Evolutionary conservation across 2,113 vertebrate species (phyloP).

Genomic region (Taxidea taxus): DNA sequence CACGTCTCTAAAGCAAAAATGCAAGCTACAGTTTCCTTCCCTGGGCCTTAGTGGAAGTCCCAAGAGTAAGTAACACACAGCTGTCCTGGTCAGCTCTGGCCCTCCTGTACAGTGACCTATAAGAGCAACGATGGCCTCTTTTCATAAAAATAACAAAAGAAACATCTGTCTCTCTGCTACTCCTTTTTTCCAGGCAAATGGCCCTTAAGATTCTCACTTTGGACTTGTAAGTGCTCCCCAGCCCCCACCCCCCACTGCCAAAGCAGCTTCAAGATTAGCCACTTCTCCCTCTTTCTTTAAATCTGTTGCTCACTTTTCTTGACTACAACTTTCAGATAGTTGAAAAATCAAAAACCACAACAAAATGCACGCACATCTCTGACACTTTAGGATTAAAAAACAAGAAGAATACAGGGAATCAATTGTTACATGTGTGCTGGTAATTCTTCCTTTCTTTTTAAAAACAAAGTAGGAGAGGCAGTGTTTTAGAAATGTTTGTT

Average conservation of each 20-base stretch:
- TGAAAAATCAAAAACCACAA: slow-evolving; percentile 3
- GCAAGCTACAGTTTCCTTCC: neutral
- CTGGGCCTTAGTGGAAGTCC: slow-evolving; percentile 32
- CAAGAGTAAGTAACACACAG: slow-evolving; percentile 50
- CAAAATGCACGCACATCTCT: neutral
- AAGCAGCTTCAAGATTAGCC: neutral
- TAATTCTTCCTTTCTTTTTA: neutral
- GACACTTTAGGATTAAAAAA: neutral
- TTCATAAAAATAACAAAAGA: slow-evolving; percentile 69
- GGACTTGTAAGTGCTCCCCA: slow-evolving; percentile 8
- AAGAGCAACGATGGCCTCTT: slow-evolving; percentile 40
- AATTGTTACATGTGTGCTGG: neutral
- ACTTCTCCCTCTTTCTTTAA: neutral
- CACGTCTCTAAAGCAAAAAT: neutral
- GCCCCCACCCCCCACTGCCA: neutral
- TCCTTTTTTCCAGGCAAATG: slow-evolving; percentile 65
- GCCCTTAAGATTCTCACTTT: slow-evolving; percentile 55
- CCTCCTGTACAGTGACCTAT: slow-evolving; percentile 25
- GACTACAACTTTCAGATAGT: neutral
- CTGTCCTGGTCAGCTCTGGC: slow-evolving; percentile 41
- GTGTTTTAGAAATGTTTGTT: neutral
- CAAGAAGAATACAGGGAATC: neutral
- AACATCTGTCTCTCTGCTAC: slow-evolving; percentile 71
- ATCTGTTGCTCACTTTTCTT: slow-evolving; percentile 10
- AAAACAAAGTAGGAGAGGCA: neutral